A percentile compares a stretch with the other conserved stretches of the same genome.
Conservation (phyloP, 1,140 invertebrate genomes). For the Bradynema listronoti region DNA sequence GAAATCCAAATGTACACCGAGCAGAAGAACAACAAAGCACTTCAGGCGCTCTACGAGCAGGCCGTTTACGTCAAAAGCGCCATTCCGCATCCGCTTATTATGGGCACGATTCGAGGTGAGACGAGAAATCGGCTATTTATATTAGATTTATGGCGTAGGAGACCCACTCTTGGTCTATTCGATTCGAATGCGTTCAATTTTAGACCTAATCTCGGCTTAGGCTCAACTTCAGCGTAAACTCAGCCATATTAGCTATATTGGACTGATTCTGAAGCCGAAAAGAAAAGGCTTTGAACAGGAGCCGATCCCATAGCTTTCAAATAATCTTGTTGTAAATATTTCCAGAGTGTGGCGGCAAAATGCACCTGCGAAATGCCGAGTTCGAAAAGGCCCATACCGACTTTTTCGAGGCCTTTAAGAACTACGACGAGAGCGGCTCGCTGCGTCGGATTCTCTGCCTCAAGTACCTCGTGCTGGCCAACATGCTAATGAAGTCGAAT, state of each 20-base stretch:
- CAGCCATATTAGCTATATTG: no score
- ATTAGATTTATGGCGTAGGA: no score
- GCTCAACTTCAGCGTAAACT: no score
- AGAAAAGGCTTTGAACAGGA: no score
- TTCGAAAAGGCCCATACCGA: slow-evolving; percentile 33
- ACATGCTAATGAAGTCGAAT: slow-evolving; percentile 80
- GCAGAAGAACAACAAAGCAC: slow-evolving; percentile 98
- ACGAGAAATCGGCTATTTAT: no score
- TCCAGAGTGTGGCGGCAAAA: slow-evolving; percentile 95
- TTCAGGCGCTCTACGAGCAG: slow-evolving; percentile 92
- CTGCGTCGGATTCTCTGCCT: slow-evolving; percentile 90
- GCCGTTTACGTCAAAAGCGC: slow-evolving; percentile 97
- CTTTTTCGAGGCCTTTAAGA: slow-evolving; percentile 77
- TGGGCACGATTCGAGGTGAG: slow-evolving; percentile 93
- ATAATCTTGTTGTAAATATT: not conserved
- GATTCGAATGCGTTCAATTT: no score
- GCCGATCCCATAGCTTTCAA: no score
- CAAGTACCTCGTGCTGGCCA: slow-evolving; percentile 95
- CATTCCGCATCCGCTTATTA: slow-evolving; percentile 97
- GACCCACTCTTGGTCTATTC: no score
- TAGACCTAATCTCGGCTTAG: no score
- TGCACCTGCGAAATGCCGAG: slow-evolving; percentile 83
- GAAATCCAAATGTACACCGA: slow-evolving; percentile 99
- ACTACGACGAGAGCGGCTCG: slow-evolving; percentile 98
- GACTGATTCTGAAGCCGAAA: no score